A percentile compares a stretch with the other conserved stretches of the same genome.
Evolutionary conservation across 2,113 vertebrate species (phyloP).

Genomic region (Coptodon rendalli): DNA sequence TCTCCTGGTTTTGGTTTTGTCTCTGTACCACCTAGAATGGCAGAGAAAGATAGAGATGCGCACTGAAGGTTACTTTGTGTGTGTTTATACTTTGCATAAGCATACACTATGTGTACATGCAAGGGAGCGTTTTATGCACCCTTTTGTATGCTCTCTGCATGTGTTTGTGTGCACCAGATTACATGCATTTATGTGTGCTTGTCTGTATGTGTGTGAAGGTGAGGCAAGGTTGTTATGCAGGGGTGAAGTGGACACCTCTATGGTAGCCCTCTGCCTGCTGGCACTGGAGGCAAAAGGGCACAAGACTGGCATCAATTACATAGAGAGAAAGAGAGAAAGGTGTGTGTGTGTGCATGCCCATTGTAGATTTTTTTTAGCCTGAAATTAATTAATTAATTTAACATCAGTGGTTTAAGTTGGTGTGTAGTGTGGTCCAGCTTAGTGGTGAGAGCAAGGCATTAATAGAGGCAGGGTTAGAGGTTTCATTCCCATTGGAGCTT

Average conservation of each 20-base stretch:
- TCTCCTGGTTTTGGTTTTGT: not conserved
- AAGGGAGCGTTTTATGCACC: not conserved
- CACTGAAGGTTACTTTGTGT: not conserved
- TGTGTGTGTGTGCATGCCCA: not conserved
- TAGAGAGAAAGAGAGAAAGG: not conserved
- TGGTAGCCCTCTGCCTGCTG: constrained; percentile 59
- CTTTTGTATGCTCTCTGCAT: not conserved
- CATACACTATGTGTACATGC: not conserved
- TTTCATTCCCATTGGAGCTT: constrained; percentile 3
- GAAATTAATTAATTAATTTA: constrained; percentile 7
- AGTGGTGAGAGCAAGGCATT: not conserved
- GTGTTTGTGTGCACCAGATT: not conserved
- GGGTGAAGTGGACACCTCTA: constrained; percentile 58
- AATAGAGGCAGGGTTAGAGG: constrained; percentile 7
- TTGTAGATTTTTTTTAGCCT: not conserved
- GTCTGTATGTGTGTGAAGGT: constrained; percentile 58
- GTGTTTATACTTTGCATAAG: not conserved
- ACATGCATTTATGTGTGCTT: not conserved
- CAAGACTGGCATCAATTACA: constrained; percentile 60
- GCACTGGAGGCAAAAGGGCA: constrained; percentile 65
- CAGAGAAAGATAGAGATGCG: not conserved
- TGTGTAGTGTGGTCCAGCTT: not conserved
- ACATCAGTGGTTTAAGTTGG: not conserved
- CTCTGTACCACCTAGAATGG: not conserved
- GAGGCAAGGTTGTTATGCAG: constrained; percentile 70